Conservation (phyloP, 2,888 invertebrate species). For the Pseudoips prasinana region DNA sequence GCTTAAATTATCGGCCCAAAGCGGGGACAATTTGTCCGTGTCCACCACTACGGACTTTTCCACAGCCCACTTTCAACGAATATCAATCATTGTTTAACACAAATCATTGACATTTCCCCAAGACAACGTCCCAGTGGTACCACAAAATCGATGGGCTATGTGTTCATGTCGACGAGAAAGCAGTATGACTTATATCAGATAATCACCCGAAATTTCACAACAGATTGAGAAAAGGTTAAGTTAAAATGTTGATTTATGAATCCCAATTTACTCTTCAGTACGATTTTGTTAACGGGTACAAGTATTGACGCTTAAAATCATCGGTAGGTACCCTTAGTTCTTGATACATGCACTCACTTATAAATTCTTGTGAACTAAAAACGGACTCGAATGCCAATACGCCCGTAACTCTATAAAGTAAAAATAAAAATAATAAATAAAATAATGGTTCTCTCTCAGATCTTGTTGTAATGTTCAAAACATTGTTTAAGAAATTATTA, state of each 20-base stretch:
- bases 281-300: constrained; percentile 33
- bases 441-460: too few relatives aligned
- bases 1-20: constrained; percentile 41
- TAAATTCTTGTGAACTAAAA: too few relatives aligned
- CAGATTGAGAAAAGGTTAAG: constrained; percentile 49
- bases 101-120: constrained; percentile 56
- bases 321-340: too few relatives aligned
- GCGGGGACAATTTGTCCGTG: constrained; percentile 41
- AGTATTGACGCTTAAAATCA: constrained; percentile 18
- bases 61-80: constrained; percentile 29
- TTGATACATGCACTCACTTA: constrained; percentile 23
- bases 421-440: too few relatives aligned
- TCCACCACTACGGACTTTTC: constrained; percentile 30
- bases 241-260: constrained; percentile 60
- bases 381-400: too few relatives aligned
- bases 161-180: constrained; percentile 39
- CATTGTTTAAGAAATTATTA: too few relatives aligned
- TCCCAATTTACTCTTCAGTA: constrained; percentile 54
- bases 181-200: constrained; percentile 51
- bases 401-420: too few relatives aligned
- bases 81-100: constrained; percentile 47
- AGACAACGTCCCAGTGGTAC: constrained; percentile 18
- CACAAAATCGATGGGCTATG: constrained; percentile 38
- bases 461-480: too few relatives aligned
- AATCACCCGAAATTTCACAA: constrained; percentile 50